Evolutionary conservation across 2,113 vertebrate genomes (phyloP), one percentile per base, ranked within the genome.

Genomic region (Podarcis cretensis): DNA sequence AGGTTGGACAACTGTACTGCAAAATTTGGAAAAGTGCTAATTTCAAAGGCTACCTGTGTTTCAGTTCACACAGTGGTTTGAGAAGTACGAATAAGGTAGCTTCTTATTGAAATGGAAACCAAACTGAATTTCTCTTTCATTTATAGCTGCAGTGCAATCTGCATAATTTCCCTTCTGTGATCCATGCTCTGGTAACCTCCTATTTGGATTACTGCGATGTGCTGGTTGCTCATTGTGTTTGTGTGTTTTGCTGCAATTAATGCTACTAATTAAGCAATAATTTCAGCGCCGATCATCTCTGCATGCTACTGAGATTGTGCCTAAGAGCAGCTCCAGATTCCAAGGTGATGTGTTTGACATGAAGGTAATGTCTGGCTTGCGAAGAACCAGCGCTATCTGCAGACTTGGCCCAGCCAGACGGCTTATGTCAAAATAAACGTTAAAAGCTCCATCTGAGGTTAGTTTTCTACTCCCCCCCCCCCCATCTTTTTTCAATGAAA

Each of bases 391-490:
- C 82, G 3, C 12, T 30, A 91, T 89, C 69, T 68, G 5, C 84
- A 83, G 3, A 35, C 6, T 90, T 21, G 2, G 69, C 66, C 43
- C 0, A 89, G 65, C 89, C 84, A 90, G 90, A 93, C 73, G 71
- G 80, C 32, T 65, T 88, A 14, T 90, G 87, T 89, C 88, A 85
- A 37, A 89, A 92, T 63, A 92, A 92, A 83, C 59, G 85, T 86
- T 54, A 93, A 69, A 88, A 88, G 87, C 85, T 59, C 84, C 77
- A 93, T 93, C 85, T 95, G 94, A 94, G 89, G 66, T 77, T 88
- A 82, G 23, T 85, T 94, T 94, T 79, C 59, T 65, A 79, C 69
- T n/a, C n/a, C n/a, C 27, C 21, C 78, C 27, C 14, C n/a, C 20
- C 25, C 40, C 9, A 23, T 54, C 43, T 92, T 91, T 89, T 87